phyloP scores from a whole-genome alignment of 1,140 invertebrate genomes.

The Homarus americanus region DNA sequence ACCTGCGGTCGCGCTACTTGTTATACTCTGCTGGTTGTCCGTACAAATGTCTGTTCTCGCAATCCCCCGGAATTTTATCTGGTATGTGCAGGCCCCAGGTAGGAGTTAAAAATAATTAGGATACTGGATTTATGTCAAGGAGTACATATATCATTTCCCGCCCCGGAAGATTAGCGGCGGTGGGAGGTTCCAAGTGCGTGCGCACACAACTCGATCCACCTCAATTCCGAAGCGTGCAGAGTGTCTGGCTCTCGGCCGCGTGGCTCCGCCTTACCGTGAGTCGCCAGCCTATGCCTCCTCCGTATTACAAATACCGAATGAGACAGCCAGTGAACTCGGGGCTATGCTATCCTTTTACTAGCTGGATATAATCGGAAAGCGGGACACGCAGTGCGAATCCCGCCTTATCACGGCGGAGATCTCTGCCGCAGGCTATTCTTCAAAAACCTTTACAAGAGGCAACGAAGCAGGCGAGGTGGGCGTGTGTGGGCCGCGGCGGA shows the following conservation, averaged over 20 bases:
- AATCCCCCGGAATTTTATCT: constrained; percentile 53
- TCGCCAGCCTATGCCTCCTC: constrained; percentile 46
- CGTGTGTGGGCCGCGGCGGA: constrained; percentile 11
- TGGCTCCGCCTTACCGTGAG: constrained; percentile 27
- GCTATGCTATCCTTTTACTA: constrained; percentile 56
- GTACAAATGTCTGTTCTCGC: constrained; percentile 6
- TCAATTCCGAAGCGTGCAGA: not conserved
- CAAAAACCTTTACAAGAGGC: constrained; percentile 13
- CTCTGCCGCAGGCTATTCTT: constrained; percentile 19
- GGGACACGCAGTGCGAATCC: constrained; percentile 58
- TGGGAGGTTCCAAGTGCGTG: constrained; percentile 24
- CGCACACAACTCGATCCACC: not conserved
- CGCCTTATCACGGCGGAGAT: constrained; percentile 58
- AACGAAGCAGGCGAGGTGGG: not conserved
- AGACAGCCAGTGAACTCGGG: constrained; percentile 67
- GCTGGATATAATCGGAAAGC: constrained; percentile 61
- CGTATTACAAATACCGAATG: constrained; percentile 70
- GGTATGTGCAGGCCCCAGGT: constrained; percentile 53
- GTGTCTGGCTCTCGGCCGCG: not conserved
- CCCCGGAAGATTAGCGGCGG: constrained; percentile 16
- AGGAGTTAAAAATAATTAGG: constrained; percentile 66
- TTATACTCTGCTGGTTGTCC: constrained; percentile 24
- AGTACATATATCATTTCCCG: constrained; percentile 62
- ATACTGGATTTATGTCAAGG: constrained; percentile 24
- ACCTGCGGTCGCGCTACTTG: not conserved